A percentile compares a stretch with the other conserved stretches of the same genome.
Conservation (phyloP, 2,113 vertebrate species). For the Cottus gobio region DNA sequence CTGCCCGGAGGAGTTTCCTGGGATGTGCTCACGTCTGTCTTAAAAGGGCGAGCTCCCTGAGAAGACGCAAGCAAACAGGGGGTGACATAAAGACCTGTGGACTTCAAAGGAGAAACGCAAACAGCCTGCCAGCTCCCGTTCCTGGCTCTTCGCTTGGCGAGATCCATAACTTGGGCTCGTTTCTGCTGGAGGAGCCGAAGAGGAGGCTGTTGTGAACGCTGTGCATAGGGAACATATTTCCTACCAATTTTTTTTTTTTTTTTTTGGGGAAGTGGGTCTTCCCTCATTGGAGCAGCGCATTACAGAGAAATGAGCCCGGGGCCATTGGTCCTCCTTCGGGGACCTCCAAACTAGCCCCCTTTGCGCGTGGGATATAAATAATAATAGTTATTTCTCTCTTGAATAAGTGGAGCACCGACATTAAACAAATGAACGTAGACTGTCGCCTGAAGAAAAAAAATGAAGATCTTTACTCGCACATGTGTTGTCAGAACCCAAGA, state of each 20-base stretch:
- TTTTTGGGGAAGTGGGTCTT: constrained; percentile 22
- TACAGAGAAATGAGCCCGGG: constrained; percentile 59
- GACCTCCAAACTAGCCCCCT: constrained; percentile 54
- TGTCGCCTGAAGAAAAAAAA: constrained; percentile 77
- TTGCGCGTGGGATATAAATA: constrained; percentile 43
- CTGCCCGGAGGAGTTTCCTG: constrained; percentile 71
- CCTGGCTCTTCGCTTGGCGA: constrained; percentile 6
- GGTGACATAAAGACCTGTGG: constrained; percentile 61
- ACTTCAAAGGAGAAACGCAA: constrained; percentile 40
- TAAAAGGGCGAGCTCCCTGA: constrained; percentile 49
- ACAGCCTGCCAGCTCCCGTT: background rate
- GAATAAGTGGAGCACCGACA: constrained; percentile 20
- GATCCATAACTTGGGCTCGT: constrained; percentile 38
- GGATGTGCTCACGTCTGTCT: constrained; percentile 66
- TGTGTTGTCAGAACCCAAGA: constrained; percentile 75
- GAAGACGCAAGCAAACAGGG: constrained; percentile 36
- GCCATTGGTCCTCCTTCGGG: constrained; percentile 50
- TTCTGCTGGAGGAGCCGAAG: constrained; percentile 25
- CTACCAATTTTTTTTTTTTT: background rate
- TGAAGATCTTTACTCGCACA: constrained; percentile 74
- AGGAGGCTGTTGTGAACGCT: constrained; percentile 9
- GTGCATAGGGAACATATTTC: background rate
- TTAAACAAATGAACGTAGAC: constrained; percentile 75
- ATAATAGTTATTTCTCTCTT: constrained; percentile 2
- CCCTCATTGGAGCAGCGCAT: constrained; percentile 26